These are phyloP conservation scores for Bufo bufo DNA, from an alignment of 2,113 vertebrate genomes.

Conservation along the genomic window DNA sequence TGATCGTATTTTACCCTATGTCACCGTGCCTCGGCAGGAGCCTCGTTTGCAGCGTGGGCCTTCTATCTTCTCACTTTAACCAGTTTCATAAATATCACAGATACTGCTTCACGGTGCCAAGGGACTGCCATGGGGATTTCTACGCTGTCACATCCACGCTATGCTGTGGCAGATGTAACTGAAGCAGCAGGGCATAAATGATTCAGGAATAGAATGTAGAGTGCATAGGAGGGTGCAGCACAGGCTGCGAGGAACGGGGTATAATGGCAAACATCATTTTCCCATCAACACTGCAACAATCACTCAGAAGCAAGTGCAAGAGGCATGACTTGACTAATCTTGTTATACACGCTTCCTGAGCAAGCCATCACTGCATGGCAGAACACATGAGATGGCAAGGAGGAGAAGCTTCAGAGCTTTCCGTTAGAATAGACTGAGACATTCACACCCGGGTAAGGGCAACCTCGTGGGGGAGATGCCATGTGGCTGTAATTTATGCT, in stretches of 20 bases:
- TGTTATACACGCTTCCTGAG: slow-evolving; percentile 28
- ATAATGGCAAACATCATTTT: slow-evolving; percentile 47
- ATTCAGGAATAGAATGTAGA: slow-evolving; percentile 36
- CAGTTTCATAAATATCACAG: slow-evolving; percentile 47
- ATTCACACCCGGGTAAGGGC: background rate
- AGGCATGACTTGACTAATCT: slow-evolving; percentile 42
- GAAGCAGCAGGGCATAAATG: slow-evolving; percentile 48
- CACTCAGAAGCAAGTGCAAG: slow-evolving; percentile 37
- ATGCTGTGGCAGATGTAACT: slow-evolving; percentile 47
- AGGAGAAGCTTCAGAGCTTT: background rate
- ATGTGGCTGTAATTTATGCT: background rate
- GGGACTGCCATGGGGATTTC: slow-evolving; percentile 28
- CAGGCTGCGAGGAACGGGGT: background rate
- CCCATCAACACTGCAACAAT: slow-evolving; percentile 22
- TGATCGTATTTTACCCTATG: slow-evolving; percentile 23
- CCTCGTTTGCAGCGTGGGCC: background rate
- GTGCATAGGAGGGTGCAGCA: background rate
- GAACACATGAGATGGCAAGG: background rate
- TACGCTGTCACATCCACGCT: slow-evolving; percentile 36
- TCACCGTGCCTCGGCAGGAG: background rate
- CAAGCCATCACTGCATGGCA: slow-evolving; percentile 21
- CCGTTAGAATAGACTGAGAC: background rate
- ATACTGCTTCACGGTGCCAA: slow-evolving; percentile 33
- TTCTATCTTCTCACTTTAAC: background rate
- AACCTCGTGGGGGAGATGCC: background rate